A percentile compares a stretch with the other conserved stretches of the same genome.
Conservation (phyloP, 2,797 vertebrate species). For the Buceros bicornis region DNA sequence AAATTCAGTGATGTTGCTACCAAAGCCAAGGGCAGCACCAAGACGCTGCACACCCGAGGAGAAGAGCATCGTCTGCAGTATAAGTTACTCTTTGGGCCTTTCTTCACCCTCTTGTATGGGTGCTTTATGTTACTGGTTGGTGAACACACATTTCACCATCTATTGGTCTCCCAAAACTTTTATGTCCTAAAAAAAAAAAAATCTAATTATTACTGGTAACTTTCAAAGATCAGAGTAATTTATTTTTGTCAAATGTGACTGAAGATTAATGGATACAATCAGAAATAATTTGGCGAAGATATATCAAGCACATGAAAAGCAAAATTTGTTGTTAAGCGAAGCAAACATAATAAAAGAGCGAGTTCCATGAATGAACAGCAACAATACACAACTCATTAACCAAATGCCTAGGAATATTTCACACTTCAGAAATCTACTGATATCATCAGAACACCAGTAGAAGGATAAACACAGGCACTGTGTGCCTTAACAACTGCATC, state of each 20-base stretch:
- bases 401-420: slow-evolving; percentile 78
- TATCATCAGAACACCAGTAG: slow-evolving; percentile 51
- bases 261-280: slow-evolving; percentile 85
- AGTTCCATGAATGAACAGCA: slow-evolving; percentile 82
- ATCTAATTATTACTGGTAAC: slow-evolving; percentile 79
- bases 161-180: slow-evolving; percentile 67
- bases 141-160: slow-evolving; percentile 39
- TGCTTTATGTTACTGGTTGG: not conserved
- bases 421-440: slow-evolving; percentile 80
- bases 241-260: slow-evolving; percentile 83
- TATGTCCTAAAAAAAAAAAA: slow-evolving; percentile 67
- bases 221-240: slow-evolving; percentile 85
- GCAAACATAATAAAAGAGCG: slow-evolving; percentile 82
- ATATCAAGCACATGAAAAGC: slow-evolving; percentile 78
- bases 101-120: not conserved
- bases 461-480: slow-evolving; percentile 68
- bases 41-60: not conserved
- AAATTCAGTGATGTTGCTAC: not conserved
- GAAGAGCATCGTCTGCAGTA: not conserved
- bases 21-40: not conserved
- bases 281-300: slow-evolving; percentile 80
- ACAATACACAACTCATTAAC: slow-evolving; percentile 81
- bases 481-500: slow-evolving; percentile 39
- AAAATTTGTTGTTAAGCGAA: slow-evolving; percentile 83
- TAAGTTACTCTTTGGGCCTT: not conserved